Evolutionary conservation across 2,888 invertebrate species (phyloP).

Genomic region (Leptothorax acervorum): DNA sequence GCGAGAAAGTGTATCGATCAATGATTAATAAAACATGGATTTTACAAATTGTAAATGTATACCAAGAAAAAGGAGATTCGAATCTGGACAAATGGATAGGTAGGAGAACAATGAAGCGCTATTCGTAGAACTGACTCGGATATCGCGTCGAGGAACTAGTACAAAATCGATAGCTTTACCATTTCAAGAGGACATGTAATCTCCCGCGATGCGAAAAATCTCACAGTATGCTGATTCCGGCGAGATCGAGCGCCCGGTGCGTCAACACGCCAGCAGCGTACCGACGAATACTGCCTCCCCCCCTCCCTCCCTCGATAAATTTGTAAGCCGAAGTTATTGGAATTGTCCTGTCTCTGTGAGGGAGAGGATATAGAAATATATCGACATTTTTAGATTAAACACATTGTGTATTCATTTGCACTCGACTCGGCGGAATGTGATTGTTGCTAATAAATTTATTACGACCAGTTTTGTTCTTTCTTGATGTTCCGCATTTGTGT

Average conservation of each 20-base stretch:
- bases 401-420: constrained; percentile 43
- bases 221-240: background rate
- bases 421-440: constrained; percentile 2
- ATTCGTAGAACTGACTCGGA: constrained; percentile 39
- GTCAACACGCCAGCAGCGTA: constrained; percentile 27
- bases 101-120: constrained; percentile 28
- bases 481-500: too few species aligned
- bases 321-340: constrained; percentile 72
- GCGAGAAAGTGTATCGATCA: background rate
- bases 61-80: background rate
- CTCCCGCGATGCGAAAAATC: background rate
- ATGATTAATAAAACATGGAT: background rate
- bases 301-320: constrained; percentile 65
- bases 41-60: background rate
- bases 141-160: constrained; percentile 69
- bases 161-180: constrained; percentile 75
- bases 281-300: constrained; percentile 60
- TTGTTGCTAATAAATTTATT: constrained; percentile 44
- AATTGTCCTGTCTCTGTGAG: constrained; percentile 52
- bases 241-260: constrained; percentile 44
- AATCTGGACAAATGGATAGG: background rate
- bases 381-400: constrained; percentile 65
- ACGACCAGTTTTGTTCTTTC: background rate
- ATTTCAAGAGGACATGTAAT: constrained; percentile 13
- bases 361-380: constrained; percentile 65